Conservation (phyloP, 2,113 vertebrate species). For the Otis tarda region DNA sequence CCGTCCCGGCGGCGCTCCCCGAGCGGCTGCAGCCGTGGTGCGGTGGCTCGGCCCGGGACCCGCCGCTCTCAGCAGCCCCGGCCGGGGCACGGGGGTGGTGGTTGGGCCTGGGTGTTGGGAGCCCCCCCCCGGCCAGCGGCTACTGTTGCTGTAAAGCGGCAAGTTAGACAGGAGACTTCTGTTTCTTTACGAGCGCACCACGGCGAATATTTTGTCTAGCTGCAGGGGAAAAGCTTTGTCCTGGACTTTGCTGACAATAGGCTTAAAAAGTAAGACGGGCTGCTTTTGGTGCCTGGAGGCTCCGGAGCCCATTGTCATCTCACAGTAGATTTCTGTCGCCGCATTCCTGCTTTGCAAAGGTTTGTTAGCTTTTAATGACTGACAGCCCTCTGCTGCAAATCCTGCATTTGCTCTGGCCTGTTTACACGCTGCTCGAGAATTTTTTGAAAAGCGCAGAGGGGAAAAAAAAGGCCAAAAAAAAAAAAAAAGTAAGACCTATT, state of each 20-base stretch:
- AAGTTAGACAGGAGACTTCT: constrained; percentile 67
- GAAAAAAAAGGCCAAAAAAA: too few relatives aligned
- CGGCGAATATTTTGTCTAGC: constrained; percentile 77
- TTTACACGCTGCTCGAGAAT: constrained; percentile 54
- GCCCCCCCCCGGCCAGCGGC: background rate
- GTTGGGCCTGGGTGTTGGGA: too few relatives aligned
- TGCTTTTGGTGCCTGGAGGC: constrained; percentile 71
- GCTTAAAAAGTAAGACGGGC: constrained; percentile 76
- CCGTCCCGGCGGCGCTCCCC: background rate
- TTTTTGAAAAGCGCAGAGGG: background rate
- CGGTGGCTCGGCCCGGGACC: too few relatives aligned
- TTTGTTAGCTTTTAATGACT: constrained; percentile 84
- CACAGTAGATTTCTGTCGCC: constrained; percentile 67
- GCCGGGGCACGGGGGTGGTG: too few relatives aligned
- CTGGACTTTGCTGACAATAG: constrained; percentile 77
- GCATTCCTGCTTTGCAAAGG: constrained; percentile 78
- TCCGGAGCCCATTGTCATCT: constrained; percentile 71
- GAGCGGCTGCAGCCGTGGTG: background rate
- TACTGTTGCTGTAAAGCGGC: constrained; percentile 71
- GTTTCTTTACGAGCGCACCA: constrained; percentile 60
- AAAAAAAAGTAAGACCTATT: constrained; percentile 1
- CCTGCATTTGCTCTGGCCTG: constrained; percentile 55
- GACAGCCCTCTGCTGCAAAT: constrained; percentile 66
- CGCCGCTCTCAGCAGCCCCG: too few relatives aligned
- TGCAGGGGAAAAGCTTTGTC: constrained; percentile 74